A percentile compares a stretch with the other conserved stretches of the same genome.
These are phyloP conservation scores for Periphyllus acericola DNA, from an alignment of 2,888 invertebrate species.

Conservation along the genomic window DNA sequence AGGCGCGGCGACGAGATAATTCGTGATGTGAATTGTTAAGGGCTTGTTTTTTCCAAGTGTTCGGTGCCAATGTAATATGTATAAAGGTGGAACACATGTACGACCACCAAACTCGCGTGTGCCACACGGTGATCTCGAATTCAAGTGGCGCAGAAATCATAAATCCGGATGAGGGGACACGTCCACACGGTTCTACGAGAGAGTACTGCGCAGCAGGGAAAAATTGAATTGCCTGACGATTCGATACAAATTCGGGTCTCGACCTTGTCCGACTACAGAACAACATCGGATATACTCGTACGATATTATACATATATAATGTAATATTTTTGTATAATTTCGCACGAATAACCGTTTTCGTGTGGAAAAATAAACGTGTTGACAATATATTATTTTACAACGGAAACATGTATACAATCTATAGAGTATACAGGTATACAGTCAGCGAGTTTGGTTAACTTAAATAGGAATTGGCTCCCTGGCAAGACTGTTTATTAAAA, in stretches of 20 bases:
- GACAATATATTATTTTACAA: not conserved
- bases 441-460: too few species aligned
- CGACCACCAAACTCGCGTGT: not conserved
- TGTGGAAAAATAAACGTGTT: not conserved
- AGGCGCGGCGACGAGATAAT: conserved; percentile 49
- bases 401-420: too few species aligned
- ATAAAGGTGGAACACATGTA: conserved; percentile 16
- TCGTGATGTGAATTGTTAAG: conserved; percentile 54
- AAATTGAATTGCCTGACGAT: not conserved
- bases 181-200: not conserved
- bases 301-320: not conserved
- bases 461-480: too few species aligned
- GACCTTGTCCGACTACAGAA: not conserved
- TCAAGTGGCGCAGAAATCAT: conserved; percentile 42
- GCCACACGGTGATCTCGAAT: conserved; percentile 7
- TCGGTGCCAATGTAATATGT: conserved; percentile 5
- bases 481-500: too few species aligned
- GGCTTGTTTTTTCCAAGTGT: conserved; percentile 46
- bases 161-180: conserved; percentile 17
- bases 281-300: not conserved
- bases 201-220: not conserved
- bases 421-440: too few species aligned
- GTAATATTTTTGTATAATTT: not conserved
- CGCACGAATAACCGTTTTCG: not conserved
- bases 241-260: not conserved